Conservation (phyloP, 1,140 invertebrate species). For the Sitobion miscanthi region DNA sequence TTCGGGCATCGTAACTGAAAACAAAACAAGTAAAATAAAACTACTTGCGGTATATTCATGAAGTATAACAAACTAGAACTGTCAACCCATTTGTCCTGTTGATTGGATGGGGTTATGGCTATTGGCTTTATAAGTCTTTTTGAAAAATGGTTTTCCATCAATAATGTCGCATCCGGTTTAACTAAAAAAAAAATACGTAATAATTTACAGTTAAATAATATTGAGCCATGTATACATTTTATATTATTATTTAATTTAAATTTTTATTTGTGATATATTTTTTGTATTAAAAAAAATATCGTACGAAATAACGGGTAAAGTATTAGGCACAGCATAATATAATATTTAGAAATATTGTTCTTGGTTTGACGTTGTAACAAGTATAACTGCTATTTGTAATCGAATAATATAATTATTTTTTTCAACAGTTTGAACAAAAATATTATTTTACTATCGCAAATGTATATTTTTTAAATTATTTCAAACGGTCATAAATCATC, state of each 20-base stretch:
- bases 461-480: no score
- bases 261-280: no score
- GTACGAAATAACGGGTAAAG: no score
- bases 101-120: not conserved
- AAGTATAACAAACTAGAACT: conserved; percentile 8
- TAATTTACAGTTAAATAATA: not conserved
- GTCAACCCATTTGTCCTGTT: not conserved
- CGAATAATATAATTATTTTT: no score
- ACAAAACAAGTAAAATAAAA: conserved; percentile 4
- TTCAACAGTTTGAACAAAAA: no score
- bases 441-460: no score
- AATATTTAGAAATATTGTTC: no score
- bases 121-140: not conserved
- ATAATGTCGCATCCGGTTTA: not conserved
- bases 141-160: not conserved
- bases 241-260: not conserved
- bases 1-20: not conserved
- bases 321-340: no score
- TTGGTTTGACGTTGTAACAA: no score
- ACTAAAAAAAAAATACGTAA: not conserved
- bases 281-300: no score
- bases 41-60: not conserved
- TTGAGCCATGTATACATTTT: not conserved
- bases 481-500: no score
- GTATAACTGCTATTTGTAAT: no score